Evolutionary conservation across 2,797 vertebrate genomes (phyloP), one percentile per base, ranked within the genome.

Genomic region (Adrianichthys oophorus): DNA sequence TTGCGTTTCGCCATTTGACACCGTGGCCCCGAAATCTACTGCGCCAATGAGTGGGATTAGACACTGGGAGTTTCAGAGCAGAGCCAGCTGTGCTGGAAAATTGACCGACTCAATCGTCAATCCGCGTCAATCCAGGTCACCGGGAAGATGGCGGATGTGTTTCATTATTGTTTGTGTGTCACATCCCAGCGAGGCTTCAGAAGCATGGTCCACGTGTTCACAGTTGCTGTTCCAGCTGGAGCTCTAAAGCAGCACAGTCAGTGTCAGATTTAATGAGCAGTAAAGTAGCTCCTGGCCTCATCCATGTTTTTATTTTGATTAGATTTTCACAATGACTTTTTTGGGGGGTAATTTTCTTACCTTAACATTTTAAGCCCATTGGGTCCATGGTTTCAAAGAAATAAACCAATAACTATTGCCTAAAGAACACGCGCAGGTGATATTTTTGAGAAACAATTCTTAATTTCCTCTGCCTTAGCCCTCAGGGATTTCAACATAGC

Each of bases 1-100:
- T 26, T 23, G 48, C 51, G 55, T 72, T 62, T 66, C 56, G 49
- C 50, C 53, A 66, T 62, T 72, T 48, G 59, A 70, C 18, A 51
- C 48, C 41, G 1, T 16, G 73, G 78, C 70, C 79, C 83, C 42
- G 41, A 64, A 46, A 80, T 75, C 68, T 51, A 21, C 15, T 63
- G 65, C 65, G 83, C 79, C 85, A 85, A 89, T 81, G 80, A 88
- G 87, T 77, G 65, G 72, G 85, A 84, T 86, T 71, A 86, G 79
- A 83, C 78, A 59, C 65, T 18, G 57, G 49, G 19, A 52, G 67
- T 80, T 63, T 62, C 62, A 41, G 58, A 48, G 32, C 59, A 73
- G 56, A 71, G 56, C 71, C 65, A 1, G 64, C 64, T 47, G 76
- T n/a, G 74, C 54, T 32, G 51, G 56, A 68, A 70, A 78, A 81